Evolutionary conservation across 2,888 invertebrate genomes (phyloP), one percentile per base, ranked within the genome.

Genomic region (Anthophora plumipes): DNA sequence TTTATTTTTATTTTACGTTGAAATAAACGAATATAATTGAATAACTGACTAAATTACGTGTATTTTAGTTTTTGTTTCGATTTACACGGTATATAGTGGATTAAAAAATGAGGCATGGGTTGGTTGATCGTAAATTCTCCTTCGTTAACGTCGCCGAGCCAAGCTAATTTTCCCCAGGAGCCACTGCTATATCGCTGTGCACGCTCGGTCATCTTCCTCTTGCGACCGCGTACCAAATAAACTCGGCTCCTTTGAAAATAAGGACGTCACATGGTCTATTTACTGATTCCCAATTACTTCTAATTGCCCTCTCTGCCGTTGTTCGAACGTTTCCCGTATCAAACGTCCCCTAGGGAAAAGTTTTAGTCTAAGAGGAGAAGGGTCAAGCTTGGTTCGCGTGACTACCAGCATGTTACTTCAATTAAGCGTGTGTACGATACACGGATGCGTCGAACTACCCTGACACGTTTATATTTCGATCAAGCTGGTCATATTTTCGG

Each of bases 231-330:
- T 43, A 52, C 25, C 50, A 67, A 80, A 68, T 63, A 73, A 59
- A 50, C 17, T 37, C 3, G 20, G 54, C 59, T 25, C 57, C 83
- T 50, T 73, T 67, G 69, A 60, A 76, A 87, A 81, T 87, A 85
- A 77, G 85, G 75, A 72, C 66, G 39, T 81, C 72, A 73, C 83
- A 72, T 52, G 77, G 77, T 46, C 50, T 72, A 77, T 71, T 80
- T 77, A 66, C 63, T 72, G 81, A 67, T 80, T 63, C 59, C 76
- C 82, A 88, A 87, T 87, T 87, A 88, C 52, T 76, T 80, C 82
- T 83, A 87, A 89, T 89, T 87, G 82, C 77, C 73, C 50, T 39
- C 22, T 41, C 25, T 25, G 50, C 37, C 31, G 25, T 5, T 20
- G 67, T 77, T 73, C 78, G 80, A 83, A 82, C 79, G 74, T 80